phyloP scores from a whole-genome alignment of 35 echinoderm and acorn worm species.

The Apostichopus japonicus region DNA sequence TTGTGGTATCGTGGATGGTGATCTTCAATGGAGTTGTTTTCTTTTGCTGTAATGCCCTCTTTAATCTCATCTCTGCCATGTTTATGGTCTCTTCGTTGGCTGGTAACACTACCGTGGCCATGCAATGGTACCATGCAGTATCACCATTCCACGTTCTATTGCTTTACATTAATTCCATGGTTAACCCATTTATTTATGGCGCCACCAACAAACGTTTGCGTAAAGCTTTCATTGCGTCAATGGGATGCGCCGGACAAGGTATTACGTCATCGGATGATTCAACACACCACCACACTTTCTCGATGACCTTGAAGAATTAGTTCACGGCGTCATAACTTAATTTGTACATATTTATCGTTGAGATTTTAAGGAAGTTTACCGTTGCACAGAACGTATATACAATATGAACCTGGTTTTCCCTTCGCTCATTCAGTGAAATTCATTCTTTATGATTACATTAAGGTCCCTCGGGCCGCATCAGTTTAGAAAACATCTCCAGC shows the following conservation, averaged over 20 bases:
- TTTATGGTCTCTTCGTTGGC: slow-evolving; percentile 5
- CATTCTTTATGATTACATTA: too few relatives aligned
- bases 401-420: too few relatives aligned
- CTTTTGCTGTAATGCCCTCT: slow-evolving; percentile 15
- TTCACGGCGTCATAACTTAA: not conserved
- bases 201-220: slow-evolving; percentile 14
- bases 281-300: not conserved
- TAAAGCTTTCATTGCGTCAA: not conserved
- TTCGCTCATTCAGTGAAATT: too few relatives aligned
- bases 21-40: slow-evolving; percentile 20
- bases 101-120: not conserved
- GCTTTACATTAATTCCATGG: slow-evolving; percentile 32
- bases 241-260: not conserved
- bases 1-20: slow-evolving; percentile 19
- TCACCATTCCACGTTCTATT: slow-evolving; percentile 27
- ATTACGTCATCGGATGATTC: not conserved
- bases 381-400: too few relatives aligned
- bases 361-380: too few relatives aligned
- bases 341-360: too few relatives aligned
- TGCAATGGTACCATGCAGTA: not conserved
- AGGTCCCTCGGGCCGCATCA: too few relatives aligned
- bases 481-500: too few relatives aligned
- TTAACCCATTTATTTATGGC: slow-evolving; percentile 45
- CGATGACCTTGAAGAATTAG: not conserved
- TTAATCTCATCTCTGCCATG: slow-evolving; percentile 8